Percentiles rank a stretch among this genome's conserved stretches.
Conservation (phyloP, 2,797 vertebrate species). For the Cuculus canorus region DNA sequence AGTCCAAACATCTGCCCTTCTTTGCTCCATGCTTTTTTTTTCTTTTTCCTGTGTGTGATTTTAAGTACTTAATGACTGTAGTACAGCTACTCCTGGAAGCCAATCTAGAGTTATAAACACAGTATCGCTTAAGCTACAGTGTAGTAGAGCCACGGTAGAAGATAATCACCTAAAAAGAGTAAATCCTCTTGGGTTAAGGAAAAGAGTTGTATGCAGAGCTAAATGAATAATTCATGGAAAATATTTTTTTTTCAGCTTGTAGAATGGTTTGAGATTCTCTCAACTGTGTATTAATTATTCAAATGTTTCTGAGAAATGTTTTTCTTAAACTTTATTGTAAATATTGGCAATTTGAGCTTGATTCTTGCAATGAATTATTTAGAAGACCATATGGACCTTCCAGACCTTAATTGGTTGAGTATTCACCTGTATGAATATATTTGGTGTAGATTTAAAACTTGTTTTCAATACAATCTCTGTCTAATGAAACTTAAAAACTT, state of each 20-base stretch:
- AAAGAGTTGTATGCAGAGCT: slow-evolving; percentile 7
- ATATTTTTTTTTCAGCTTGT: not conserved
- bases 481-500: slow-evolving; percentile 25
- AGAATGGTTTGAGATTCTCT: slow-evolving; percentile 38
- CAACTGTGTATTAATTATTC: slow-evolving; percentile 56
- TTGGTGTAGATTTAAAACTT: not conserved
- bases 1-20: not conserved
- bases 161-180: slow-evolving; percentile 45
- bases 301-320: slow-evolving; percentile 38
- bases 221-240: slow-evolving; percentile 54
- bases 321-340: slow-evolving; percentile 6
- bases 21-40: not conserved
- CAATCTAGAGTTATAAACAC: not conserved
- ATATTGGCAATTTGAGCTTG: not conserved
- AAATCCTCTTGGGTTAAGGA: slow-evolving; percentile 50
- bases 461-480: not conserved
- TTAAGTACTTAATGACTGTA: not conserved
- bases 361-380: slow-evolving; percentile 5
- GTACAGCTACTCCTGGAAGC: not conserved
- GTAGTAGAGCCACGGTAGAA: not conserved
- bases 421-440: not conserved
- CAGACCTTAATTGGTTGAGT: not conserved
- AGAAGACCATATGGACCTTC: not conserved
- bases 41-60: not conserved
- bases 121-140: not conserved